These are phyloP conservation scores for Platyscapa corneri DNA, from an alignment of 1,140 invertebrate genomes.

Conservation along the genomic window DNA sequence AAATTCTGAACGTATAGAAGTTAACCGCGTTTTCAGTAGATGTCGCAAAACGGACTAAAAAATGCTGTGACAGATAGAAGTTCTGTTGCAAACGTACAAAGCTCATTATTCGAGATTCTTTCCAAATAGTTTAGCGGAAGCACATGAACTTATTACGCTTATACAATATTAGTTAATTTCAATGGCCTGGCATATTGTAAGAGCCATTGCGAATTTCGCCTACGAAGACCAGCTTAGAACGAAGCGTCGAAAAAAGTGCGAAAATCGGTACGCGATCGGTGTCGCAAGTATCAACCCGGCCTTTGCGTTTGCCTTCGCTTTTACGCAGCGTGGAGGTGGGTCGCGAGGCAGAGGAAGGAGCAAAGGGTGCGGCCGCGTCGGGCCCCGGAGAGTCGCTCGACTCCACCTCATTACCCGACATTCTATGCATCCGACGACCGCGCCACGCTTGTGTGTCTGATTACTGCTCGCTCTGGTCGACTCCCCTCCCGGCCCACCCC, in stretches of 20 bases:
- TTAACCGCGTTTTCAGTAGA: too few species aligned
- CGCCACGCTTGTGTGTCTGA: conserved; percentile 69
- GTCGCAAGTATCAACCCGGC: neutral
- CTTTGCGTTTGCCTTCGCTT: conserved; percentile 42
- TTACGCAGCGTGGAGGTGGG: conserved; percentile 62
- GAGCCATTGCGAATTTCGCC: neutral
- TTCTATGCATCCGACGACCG: conserved; percentile 70
- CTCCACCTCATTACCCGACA: conserved; percentile 74
- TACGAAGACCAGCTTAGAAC: too few species aligned
- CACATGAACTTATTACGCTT: neutral
- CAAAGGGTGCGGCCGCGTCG: conserved; percentile 68
- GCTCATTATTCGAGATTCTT: too few species aligned
- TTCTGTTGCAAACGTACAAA: too few species aligned
- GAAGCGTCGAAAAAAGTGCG: neutral
- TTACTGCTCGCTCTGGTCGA: conserved; percentile 63
- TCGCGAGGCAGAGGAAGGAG: conserved; percentile 59
- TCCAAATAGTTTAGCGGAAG: neutral
- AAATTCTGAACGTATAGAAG: too few species aligned
- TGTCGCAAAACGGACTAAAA: too few species aligned
- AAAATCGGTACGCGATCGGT: neutral
- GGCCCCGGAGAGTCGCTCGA: conserved; percentile 52
- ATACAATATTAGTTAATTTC: too few species aligned
- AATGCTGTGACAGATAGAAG: too few species aligned
- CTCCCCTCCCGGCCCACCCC: neutral
- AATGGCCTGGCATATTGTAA: too few species aligned